phyloP scores from a whole-genome alignment of 2,113 vertebrate genomes.

The Actinemys pallida region DNA sequence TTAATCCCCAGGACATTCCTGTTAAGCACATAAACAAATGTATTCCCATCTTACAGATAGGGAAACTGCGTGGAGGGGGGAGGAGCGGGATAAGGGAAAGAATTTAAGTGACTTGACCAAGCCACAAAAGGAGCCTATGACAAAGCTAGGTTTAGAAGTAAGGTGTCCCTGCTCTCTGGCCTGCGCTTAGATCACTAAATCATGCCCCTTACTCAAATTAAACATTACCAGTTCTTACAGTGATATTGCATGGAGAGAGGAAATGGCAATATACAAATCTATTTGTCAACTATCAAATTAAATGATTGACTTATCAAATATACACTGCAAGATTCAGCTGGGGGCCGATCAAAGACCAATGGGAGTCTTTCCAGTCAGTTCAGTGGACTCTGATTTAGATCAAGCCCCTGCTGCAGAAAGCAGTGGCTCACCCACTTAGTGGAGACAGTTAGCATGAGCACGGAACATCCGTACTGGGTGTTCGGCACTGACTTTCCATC shows the following conservation, averaged over 20 bases:
- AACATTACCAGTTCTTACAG: not conserved
- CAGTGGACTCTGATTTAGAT: not conserved
- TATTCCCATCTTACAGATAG: not conserved
- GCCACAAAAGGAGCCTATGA: not conserved
- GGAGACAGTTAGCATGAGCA: not conserved
- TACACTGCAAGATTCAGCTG: not conserved
- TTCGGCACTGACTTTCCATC: not conserved
- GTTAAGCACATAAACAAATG: not conserved
- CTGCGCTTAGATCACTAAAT: not conserved
- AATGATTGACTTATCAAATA: not conserved
- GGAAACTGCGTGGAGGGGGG: not conserved
- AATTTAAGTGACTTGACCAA: not conserved
- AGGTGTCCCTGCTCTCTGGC: not conserved
- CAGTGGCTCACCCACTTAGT: accelerated
- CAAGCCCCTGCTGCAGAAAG: not conserved
- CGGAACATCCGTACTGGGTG: accelerated
- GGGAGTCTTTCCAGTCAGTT: not conserved
- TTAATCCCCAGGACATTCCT: not conserved
- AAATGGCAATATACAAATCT: not conserved
- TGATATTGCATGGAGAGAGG: not conserved
- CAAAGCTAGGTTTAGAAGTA: not conserved
- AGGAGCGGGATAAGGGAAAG: not conserved
- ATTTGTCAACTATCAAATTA: not conserved
- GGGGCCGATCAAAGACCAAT: not conserved
- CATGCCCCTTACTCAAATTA: not conserved